These are phyloP conservation scores for Battus philenor DNA, from an alignment of 1,140 invertebrate genomes.

Conservation along the genomic window DNA sequence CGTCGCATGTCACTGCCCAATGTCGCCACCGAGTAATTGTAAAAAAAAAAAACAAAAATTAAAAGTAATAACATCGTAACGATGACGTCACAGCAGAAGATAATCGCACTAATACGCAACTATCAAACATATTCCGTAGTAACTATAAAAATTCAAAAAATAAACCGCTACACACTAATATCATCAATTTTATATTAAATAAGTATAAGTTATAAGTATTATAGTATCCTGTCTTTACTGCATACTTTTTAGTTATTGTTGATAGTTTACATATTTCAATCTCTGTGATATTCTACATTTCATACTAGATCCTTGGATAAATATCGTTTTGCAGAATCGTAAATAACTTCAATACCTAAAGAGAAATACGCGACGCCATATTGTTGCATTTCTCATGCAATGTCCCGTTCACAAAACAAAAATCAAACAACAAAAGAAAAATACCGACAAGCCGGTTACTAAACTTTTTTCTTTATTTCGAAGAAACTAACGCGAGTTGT, in stretches of 20 bases:
- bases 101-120: slow-evolving; percentile 6
- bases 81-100: neutral
- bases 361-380: slow-evolving; percentile 52
- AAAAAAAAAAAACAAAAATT: neutral
- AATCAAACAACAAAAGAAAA: slow-evolving; percentile 70
- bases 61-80: no score
- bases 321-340: slow-evolving; percentile 13
- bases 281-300: no score
- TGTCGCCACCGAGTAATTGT: neutral
- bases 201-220: no score
- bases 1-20: slow-evolving; percentile 12
- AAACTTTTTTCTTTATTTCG: slow-evolving; percentile 72
- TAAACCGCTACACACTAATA: no score
- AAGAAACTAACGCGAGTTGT: slow-evolving; percentile 29
- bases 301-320: neutral
- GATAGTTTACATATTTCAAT: no score
- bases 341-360: slow-evolving; percentile 35
- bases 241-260: no score
- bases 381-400: slow-evolving; percentile 72
- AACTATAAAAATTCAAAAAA: no score
- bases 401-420: slow-evolving; percentile 69
- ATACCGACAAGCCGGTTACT: slow-evolving; percentile 70
- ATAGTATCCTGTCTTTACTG: no score
- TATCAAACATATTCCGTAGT: no score
- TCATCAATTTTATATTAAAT: no score